phyloP scores from a whole-genome alignment of 2,888 invertebrate genomes.

The Marasmarcha lunaedactyla region DNA sequence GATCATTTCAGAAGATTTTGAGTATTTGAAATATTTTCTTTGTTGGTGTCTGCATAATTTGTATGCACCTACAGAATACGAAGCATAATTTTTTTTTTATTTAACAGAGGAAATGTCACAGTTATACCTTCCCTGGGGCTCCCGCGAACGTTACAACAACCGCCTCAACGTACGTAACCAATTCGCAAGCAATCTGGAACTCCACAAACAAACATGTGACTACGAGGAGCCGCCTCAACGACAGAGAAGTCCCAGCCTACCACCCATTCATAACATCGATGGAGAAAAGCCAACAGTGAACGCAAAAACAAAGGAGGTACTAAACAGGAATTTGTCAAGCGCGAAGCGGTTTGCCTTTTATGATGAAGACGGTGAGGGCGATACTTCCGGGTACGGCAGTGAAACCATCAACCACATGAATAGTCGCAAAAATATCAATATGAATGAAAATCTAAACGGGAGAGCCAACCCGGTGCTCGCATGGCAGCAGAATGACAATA shows the following conservation, averaged over 20 bases:
- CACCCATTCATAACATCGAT: constrained; percentile 69
- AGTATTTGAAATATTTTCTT: too few species aligned
- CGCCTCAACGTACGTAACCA: constrained; percentile 54
- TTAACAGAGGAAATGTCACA: constrained; percentile 84
- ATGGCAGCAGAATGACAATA: constrained; percentile 50
- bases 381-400: constrained; percentile 87
- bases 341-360: constrained; percentile 59
- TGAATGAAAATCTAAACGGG: constrained; percentile 24
- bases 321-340: constrained; percentile 51
- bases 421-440: constrained; percentile 28
- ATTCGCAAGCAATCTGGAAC: constrained; percentile 58
- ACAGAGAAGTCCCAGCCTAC: constrained; percentile 76
- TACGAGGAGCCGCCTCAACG: constrained; percentile 53
- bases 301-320: constrained; percentile 26
- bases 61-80: too few species aligned
- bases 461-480: constrained; percentile 43
- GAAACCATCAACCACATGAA: constrained; percentile 74
- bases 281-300: constrained; percentile 45
- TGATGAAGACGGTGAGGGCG: constrained; percentile 74
- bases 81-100: constrained; percentile 15
- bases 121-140: constrained; percentile 82
- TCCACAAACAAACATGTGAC: constrained; percentile 52
- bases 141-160: constrained; percentile 57
- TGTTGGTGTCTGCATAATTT: too few species aligned
- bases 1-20: too few species aligned